Evolutionary conservation across 2,888 invertebrate genomes (phyloP), one percentile per base, ranked within the genome.

Genomic region (Drosophila rubida): DNA sequence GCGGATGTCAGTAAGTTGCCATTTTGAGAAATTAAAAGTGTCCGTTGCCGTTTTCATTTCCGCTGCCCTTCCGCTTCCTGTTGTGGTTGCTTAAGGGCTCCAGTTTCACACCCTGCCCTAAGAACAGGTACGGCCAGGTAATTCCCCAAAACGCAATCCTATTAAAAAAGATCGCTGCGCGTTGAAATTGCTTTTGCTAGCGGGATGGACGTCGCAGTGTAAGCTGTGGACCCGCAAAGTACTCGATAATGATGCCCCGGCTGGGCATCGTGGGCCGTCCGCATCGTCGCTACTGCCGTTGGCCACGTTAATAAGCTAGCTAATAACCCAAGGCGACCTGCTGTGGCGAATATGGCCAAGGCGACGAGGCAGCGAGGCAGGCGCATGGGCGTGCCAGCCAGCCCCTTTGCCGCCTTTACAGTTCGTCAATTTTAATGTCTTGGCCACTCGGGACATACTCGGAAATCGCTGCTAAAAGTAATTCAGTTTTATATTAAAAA

Each of bases 361-460:
- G 19, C 19, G 1, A 19, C 45, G 37, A 14, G 14, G 55, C 51
- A 35, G 35, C 13, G 45, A 49, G 30, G 13, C n/a, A 27, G 4
- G 39, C 51, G 67, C 55, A n/a, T n/a, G n/a, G n/a, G n/a, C n/a
- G n/a, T n/a, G 41, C 62, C 57, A 37, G 14, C 9, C 8, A 4
- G 9, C 44, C 23, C 22, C 49, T 42, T 53, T 67, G 60, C 23
- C 67, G 69, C 82, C 80, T 88, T 89, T 83, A 87, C 89, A 89
- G 89, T 88, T 88, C 87, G 89, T 90, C 90, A 90, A 89, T 90
- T 90, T 89, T 89, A 82, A 88, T 86, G 76, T 70, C 44, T 48
- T 54, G 32, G 59, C 48, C 57, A 69, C 68, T 66, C 30, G 59
- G 73, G 82, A 85, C 66, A 71, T 46, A 51, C 82, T 82, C 75